phyloP scores from a whole-genome alignment of 2,797 vertebrate species.

The Halcyon leucocephala region DNA sequence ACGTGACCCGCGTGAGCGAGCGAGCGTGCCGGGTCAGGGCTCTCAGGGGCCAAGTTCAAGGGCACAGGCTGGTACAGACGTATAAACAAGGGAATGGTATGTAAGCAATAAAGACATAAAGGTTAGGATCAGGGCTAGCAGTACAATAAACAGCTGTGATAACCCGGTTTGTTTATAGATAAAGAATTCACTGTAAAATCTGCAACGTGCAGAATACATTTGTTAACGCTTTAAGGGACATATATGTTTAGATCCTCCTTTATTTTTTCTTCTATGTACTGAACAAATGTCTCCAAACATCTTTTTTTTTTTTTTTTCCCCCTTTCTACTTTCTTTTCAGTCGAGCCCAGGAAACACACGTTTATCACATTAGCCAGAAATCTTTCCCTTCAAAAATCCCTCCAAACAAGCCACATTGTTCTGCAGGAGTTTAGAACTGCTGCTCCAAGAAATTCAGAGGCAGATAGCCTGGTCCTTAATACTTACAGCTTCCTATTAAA shows the following conservation, averaged over 20 bases:
- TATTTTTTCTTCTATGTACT: not conserved
- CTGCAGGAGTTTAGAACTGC: not conserved
- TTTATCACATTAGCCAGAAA: constrained; percentile 23
- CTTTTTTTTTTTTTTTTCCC: not conserved
- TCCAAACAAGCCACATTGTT: not conserved
- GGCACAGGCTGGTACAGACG: constrained; percentile 79
- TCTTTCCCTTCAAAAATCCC: not conserved
- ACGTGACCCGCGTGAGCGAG: constrained; percentile 62
- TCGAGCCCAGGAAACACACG: not conserved
- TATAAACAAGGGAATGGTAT: constrained; percentile 84
- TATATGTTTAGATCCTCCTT: constrained; percentile 8
- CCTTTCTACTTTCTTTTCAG: not conserved
- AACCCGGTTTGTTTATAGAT: constrained; percentile 83
- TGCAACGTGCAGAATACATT: constrained; percentile 19
- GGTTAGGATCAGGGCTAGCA: constrained; percentile 80
- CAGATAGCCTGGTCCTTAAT: not conserved
- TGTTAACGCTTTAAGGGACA: constrained; percentile 70
- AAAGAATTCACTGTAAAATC: constrained; percentile 79
- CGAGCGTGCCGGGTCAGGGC: constrained; percentile 63
- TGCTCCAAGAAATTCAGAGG: constrained; percentile 25
- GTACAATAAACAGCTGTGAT: constrained; percentile 85
- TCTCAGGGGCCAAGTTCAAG: constrained; percentile 82
- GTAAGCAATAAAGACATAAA: constrained; percentile 83
- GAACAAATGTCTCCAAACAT: constrained; percentile 9
- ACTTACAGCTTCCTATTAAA: constrained; percentile 14